These are phyloP conservation scores for Siderastrea siderea DNA, from an alignment of 92 coral and sea anemone species.

Conservation along the genomic window DNA sequence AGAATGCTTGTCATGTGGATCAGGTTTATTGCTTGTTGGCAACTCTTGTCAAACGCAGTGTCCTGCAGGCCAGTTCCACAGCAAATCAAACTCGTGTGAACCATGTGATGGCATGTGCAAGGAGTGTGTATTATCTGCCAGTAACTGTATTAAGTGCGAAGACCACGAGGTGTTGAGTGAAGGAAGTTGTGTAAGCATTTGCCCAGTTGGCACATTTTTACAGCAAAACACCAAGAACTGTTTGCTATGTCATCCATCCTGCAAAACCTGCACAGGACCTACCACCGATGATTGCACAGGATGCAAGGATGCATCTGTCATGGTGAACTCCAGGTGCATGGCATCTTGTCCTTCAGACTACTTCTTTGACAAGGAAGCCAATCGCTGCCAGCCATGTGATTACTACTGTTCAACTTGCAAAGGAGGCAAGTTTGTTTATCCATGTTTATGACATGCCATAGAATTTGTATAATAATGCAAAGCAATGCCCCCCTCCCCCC, in stretches of 20 bases:
- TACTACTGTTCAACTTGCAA: slow-evolving; percentile 88
- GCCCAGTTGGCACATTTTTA: slow-evolving; percentile 86
- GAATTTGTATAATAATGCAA: too few species aligned
- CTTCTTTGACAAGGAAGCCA: slow-evolving; percentile 65
- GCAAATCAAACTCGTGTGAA: slow-evolving; percentile 69
- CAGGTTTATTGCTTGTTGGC: slow-evolving; percentile 74
- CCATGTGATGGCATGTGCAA: slow-evolving; percentile 84
- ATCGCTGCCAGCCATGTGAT: slow-evolving; percentile 93
- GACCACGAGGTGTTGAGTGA: slow-evolving; percentile 66
- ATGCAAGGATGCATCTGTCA: slow-evolving; percentile 68
- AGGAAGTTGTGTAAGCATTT: slow-evolving; percentile 73
- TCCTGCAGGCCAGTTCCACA: slow-evolving; percentile 75
- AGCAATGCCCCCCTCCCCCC: too few species aligned
- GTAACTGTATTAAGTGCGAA: slow-evolving; percentile 76
- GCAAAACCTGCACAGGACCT: slow-evolving; percentile 90
- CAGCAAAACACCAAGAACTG: slow-evolving; percentile 71
- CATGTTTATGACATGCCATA: too few species aligned
- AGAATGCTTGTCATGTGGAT: slow-evolving; percentile 74
- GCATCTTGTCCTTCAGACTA: slow-evolving; percentile 84
- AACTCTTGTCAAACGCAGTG: slow-evolving; percentile 79
- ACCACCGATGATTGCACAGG: slow-evolving; percentile 78
- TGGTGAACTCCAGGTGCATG: slow-evolving; percentile 79
- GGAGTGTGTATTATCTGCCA: slow-evolving; percentile 73
- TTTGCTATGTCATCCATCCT: slow-evolving; percentile 79
- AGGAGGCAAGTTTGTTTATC: slow-evolving; percentile 73